A percentile compares a stretch with the other conserved stretches of the same genome.
These are phyloP conservation scores for Actinia tenebrosa DNA, from an alignment of 64 coral and sea anemone species.

Conservation along the genomic window DNA sequence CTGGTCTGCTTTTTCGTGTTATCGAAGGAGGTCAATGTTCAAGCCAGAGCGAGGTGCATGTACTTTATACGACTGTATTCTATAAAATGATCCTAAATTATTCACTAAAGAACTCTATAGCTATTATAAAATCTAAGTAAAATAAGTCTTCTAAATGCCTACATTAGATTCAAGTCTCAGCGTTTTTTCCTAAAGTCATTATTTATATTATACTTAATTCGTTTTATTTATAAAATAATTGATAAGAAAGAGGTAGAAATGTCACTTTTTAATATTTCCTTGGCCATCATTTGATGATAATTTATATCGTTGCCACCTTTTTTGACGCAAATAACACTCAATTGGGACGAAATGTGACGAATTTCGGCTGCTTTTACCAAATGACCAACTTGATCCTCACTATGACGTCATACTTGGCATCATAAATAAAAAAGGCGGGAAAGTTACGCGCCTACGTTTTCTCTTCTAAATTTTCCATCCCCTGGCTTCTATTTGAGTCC, in stretches of 20 bases:
- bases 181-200: neutral
- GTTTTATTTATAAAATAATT: constrained; percentile 8
- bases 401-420: neutral
- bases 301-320: neutral
- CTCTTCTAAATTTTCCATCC: no score
- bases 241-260: constrained; percentile 10
- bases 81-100: neutral
- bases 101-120: neutral
- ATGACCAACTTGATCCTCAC: neutral
- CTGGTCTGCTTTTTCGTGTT: neutral
- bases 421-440: neutral
- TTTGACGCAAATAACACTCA: constrained; percentile 2
- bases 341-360: neutral
- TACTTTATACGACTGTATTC: neutral
- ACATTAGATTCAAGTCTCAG: neutral
- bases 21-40: neutral
- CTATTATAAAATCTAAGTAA: constrained; percentile 14
- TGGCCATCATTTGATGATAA: neutral
- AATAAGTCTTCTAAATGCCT: constrained; percentile 6
- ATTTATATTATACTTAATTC: neutral
- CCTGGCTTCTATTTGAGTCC: no score
- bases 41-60: neutral
- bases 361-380: neutral
- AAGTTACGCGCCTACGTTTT: neutral
- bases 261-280: neutral